These are phyloP conservation scores for Stictocephala bisonia DNA, from an alignment of 2,888 invertebrate species.

Conservation along the genomic window DNA sequence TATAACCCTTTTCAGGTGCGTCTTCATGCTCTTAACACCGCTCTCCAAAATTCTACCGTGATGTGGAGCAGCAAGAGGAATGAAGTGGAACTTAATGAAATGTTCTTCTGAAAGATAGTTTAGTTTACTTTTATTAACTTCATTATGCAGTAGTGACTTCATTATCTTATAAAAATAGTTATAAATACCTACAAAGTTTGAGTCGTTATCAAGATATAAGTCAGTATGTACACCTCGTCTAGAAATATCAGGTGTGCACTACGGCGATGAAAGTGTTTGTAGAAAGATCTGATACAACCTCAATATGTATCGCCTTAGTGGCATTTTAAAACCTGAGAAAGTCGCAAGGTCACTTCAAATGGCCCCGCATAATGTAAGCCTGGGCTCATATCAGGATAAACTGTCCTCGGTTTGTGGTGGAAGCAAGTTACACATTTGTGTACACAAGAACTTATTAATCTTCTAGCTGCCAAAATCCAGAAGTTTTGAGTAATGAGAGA, in stretches of 20 bases:
- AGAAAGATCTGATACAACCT: not conserved
- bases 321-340: too few species aligned
- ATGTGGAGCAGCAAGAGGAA: slow-evolving; percentile 1
- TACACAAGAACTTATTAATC: too few species aligned
- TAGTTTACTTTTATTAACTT: not conserved
- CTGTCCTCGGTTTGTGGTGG: too few species aligned
- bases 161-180: not conserved
- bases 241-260: not conserved
- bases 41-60: slow-evolving; percentile 3
- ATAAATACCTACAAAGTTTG: not conserved
- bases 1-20: slow-evolving; percentile 1
- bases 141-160: not conserved
- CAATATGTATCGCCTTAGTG: slow-evolving; percentile 12
- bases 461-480: too few species aligned
- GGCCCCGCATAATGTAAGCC: too few species aligned
- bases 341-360: too few species aligned
- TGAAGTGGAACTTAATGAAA: not conserved
- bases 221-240: slow-evolving; percentile 3
- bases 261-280: not conserved
- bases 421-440: too few species aligned
- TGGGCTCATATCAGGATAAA: too few species aligned
- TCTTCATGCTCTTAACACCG: slow-evolving; percentile 7
- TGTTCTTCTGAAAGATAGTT: not conserved
- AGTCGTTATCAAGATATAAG: not conserved
- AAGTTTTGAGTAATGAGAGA: too few species aligned